Conservation (phyloP, 2,888 invertebrate genomes). For the Heteropelma amictum region DNA sequence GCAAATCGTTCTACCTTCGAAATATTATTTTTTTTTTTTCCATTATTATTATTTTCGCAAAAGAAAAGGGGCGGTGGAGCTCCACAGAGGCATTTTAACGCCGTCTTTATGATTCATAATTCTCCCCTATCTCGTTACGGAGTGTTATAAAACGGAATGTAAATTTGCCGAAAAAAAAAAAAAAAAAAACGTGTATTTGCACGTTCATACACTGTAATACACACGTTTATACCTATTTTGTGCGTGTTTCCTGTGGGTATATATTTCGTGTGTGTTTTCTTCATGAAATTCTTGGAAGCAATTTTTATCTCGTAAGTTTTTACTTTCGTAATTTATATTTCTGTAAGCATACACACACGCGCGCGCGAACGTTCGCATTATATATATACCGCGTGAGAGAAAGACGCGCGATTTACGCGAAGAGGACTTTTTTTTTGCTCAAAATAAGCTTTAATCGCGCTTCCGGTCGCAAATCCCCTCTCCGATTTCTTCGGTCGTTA, state of each 20-base stretch:
- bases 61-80: constrained; percentile 22
- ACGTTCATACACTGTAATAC: constrained; percentile 18
- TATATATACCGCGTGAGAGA: background rate
- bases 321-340: background rate
- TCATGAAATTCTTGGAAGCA: constrained; percentile 17
- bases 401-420: constrained; percentile 15
- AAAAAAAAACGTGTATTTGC: constrained; percentile 17
- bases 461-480: constrained; percentile 63
- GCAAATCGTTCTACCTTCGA: constrained; percentile 24
- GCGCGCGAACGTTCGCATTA: background rate
- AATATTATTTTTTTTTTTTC: constrained; percentile 19
- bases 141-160: constrained; percentile 37
- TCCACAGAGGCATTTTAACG: constrained; percentile 52
- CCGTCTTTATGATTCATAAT: constrained; percentile 56
- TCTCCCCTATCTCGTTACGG: constrained; percentile 55
- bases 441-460: constrained; percentile 66
- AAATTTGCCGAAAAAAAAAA: constrained; percentile 12
- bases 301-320: constrained; percentile 35
- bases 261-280: background rate
- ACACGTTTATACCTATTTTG: background rate
- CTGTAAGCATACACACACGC: background rate
- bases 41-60: constrained; percentile 37
- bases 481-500: background rate
- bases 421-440: constrained; percentile 61
- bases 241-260: background rate